Percentiles rank a stretch among this genome's conserved stretches.
Conservation (phyloP, 2,888 invertebrate species). For the Hypomecis punctinalis region DNA sequence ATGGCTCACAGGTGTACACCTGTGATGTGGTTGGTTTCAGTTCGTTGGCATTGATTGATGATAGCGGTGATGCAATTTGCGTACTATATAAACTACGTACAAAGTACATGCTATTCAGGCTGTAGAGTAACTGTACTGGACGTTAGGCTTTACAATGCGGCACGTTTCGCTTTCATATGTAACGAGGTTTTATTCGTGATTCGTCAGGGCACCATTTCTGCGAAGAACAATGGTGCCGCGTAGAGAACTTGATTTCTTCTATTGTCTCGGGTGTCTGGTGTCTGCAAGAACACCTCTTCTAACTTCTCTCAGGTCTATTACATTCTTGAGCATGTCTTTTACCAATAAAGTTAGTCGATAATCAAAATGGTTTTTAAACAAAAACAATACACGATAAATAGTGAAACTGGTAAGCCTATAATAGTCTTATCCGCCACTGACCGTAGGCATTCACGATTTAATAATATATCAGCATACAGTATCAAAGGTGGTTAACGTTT, state of each 20-base stretch:
- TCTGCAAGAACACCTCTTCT: too few species aligned
- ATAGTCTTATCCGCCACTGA: too few species aligned
- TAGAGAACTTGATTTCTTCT: background rate
- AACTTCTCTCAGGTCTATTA: too few species aligned
- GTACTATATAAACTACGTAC: background rate
- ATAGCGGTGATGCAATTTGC: background rate
- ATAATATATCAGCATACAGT: background rate
- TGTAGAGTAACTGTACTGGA: background rate
- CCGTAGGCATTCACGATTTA: background rate
- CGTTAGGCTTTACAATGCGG: background rate
- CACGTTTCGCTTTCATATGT: conserved; percentile 1
- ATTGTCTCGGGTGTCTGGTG: too few species aligned
- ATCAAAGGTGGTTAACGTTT: conserved; percentile 4
- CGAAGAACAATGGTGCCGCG: background rate
- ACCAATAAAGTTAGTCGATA: too few species aligned
- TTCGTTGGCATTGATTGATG: background rate
- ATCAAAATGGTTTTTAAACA: too few species aligned
- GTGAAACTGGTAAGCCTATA: too few species aligned
- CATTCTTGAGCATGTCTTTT: too few species aligned
- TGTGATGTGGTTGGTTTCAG: background rate
- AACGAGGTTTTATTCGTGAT: background rate
- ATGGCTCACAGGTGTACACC: background rate
- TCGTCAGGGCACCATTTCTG: background rate
- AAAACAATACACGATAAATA: too few species aligned
- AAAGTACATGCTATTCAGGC: background rate